A percentile compares a stretch with the other conserved stretches of the same genome.
Conservation (phyloP, 2,797 vertebrate genomes). For the Pteropus rufus region DNA sequence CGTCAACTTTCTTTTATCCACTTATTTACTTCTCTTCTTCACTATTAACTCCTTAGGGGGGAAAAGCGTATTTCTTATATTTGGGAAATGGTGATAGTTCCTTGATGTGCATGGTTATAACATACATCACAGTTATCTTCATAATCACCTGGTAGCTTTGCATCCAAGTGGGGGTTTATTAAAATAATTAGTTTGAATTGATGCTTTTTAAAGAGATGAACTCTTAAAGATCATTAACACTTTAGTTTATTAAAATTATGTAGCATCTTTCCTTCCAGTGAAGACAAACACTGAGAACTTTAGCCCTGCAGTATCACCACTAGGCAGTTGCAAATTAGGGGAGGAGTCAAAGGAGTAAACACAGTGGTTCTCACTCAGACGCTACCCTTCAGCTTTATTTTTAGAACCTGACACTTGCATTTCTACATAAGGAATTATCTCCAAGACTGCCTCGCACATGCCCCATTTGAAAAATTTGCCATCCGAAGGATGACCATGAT, state of each 20-base stretch:
- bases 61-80: neutral
- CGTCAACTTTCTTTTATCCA: neutral
- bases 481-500: neutral
- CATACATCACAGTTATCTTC: neutral
- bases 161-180: neutral
- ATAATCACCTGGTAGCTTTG: neutral
- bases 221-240: neutral
- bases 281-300: neutral
- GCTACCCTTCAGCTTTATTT: neutral
- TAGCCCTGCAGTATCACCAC: neutral
- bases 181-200: conserved; percentile 53
- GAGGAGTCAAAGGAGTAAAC: neutral
- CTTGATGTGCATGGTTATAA: neutral
- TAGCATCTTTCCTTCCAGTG: neutral
- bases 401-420: conserved; percentile 4
- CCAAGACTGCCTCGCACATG: neutral
- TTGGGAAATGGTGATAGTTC: neutral
- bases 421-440: conserved; percentile 4
- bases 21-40: neutral
- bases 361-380: neutral
- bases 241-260: conserved; percentile 45
- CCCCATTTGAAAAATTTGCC: neutral
- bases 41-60: neutral
- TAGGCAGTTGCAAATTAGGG: neutral
- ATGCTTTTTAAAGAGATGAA: conserved; percentile 40